These are phyloP conservation scores for Syncerus caffer DNA, from an alignment of 2,797 vertebrate species.

Conservation along the genomic window DNA sequence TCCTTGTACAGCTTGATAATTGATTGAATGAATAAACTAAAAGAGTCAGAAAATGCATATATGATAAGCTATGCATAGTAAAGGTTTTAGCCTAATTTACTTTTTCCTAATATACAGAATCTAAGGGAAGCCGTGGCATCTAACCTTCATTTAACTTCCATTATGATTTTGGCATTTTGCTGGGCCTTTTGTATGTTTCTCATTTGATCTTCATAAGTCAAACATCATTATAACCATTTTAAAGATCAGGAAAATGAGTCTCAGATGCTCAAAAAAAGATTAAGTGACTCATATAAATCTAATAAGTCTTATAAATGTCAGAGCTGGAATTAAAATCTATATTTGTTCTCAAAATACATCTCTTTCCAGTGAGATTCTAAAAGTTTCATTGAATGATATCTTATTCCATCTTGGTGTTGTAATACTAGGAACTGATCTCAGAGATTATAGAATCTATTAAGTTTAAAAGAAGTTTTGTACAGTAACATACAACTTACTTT, in stretches of 20 bases:
- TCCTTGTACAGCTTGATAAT: neutral
- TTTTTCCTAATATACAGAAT: neutral
- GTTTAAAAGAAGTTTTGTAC: neutral
- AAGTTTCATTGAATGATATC: neutral
- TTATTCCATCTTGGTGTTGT: neutral
- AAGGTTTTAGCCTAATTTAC: neutral
- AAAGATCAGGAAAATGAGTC: neutral
- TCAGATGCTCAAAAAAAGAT: neutral
- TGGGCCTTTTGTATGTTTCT: neutral
- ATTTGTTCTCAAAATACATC: neutral
- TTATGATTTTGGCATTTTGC: neutral
- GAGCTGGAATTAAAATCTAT: neutral
- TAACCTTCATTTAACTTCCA: neutral
- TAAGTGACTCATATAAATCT: neutral
- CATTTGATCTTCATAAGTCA: neutral
- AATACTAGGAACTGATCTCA: neutral
- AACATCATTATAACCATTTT: neutral
- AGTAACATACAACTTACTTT: neutral
- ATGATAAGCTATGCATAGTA: neutral
- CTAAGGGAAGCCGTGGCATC: neutral
- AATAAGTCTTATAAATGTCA: neutral
- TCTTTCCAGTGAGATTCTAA: neutral
- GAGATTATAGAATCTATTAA: neutral
- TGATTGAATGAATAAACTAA: neutral
- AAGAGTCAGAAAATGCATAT: neutral